These are phyloP conservation scores for Halcyon chelicuti DNA, from an alignment of 2,797 vertebrate species.

Conservation along the genomic window DNA sequence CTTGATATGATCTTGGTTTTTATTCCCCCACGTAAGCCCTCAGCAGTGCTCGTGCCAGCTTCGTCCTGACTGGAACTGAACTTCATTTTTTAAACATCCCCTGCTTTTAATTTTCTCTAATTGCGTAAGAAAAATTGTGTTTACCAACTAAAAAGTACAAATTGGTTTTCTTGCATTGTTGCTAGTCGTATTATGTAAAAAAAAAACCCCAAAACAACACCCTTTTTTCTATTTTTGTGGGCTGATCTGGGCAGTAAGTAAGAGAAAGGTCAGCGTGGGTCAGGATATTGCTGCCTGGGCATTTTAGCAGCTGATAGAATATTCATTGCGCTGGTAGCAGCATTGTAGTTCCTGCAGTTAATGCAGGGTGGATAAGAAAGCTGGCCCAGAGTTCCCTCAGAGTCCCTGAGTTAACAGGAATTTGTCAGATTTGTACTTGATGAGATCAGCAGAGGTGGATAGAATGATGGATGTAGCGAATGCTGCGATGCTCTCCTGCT, in stretches of 20 bases:
- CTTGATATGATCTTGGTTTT: neutral
- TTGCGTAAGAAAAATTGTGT: rapidly evolving
- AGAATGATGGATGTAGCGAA: rapidly evolving
- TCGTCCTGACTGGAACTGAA: neutral
- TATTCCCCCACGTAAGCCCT: neutral
- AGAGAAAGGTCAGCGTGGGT: neutral
- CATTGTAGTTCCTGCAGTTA: neutral
- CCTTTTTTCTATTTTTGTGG: neutral
- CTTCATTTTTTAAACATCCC: neutral
- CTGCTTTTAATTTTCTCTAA: neutral
- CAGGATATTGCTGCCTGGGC: neutral
- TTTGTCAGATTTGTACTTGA: neutral
- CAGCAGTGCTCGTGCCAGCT: neutral
- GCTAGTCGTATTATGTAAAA: neutral
- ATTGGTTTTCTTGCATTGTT: neutral
- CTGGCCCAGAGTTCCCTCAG: neutral
- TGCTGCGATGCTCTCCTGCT: neutral
- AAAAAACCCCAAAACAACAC: neutral
- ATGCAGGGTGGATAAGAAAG: neutral
- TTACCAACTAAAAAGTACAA: neutral
- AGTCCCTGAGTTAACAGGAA: neutral
- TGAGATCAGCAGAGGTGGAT: neutral
- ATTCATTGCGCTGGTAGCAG: neutral
- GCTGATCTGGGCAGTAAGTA: neutral
- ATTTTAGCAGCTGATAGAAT: neutral